phyloP scores from a whole-genome alignment of 2,888 invertebrate genomes.

The Byasa hedistus region DNA sequence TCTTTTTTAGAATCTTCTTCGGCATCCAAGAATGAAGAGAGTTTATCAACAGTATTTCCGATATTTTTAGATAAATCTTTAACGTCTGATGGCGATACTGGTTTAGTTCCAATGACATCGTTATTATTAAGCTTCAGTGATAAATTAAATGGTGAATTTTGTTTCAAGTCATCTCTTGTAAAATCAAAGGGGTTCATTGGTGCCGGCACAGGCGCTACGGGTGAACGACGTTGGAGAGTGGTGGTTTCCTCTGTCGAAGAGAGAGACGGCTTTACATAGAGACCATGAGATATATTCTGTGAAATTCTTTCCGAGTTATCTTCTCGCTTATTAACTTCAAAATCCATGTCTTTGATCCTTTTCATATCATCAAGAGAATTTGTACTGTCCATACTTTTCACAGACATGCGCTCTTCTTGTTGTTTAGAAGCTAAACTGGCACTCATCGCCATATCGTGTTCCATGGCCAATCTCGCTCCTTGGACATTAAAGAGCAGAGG shows the following conservation, averaged over 20 bases:
- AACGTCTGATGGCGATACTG: slow-evolving; percentile 51
- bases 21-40: slow-evolving; percentile 59
- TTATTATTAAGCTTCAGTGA: slow-evolving; percentile 61
- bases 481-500: slow-evolving; percentile 83
- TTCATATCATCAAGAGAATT: slow-evolving; percentile 67
- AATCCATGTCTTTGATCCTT: slow-evolving; percentile 60
- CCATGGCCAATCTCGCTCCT: slow-evolving; percentile 72
- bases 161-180: slow-evolving; percentile 58
- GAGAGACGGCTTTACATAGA: slow-evolving; percentile 82
- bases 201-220: slow-evolving; percentile 79
- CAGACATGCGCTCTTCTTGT: slow-evolving; percentile 71
- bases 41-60: slow-evolving; percentile 53
- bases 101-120: slow-evolving; percentile 50
- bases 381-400: slow-evolving; percentile 69
- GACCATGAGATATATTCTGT: slow-evolving; percentile 73
- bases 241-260: slow-evolving; percentile 83
- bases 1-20: slow-evolving; percentile 68
- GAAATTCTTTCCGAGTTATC: slow-evolving; percentile 74
- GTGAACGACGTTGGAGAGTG: slow-evolving; percentile 82
- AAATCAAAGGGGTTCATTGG: slow-evolving; percentile 60
- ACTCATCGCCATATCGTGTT: slow-evolving; percentile 76
- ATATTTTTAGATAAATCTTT: slow-evolving; percentile 65
- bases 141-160: slow-evolving; percentile 64
- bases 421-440: slow-evolving; percentile 76
- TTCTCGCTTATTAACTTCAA: slow-evolving; percentile 53